Evolutionary conservation across 2,888 invertebrate genomes (phyloP).

Genomic region (Netelia fuscicornis): DNA sequence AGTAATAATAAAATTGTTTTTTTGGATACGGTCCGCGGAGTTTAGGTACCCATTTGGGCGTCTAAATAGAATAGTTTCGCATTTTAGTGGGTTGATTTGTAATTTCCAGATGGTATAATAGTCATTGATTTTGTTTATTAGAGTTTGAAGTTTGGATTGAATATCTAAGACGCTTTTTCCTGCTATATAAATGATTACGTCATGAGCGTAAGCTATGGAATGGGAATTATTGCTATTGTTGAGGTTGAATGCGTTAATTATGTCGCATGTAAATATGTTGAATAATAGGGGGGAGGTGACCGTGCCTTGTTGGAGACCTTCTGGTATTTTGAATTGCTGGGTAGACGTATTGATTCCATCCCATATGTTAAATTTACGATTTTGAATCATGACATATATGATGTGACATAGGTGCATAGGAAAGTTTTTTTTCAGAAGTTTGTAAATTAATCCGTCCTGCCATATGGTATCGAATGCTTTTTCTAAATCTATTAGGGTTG

Average conservation of each 20-base stretch:
- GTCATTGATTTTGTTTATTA: slow-evolving; percentile 38
- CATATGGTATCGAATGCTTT: background rate
- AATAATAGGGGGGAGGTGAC: slow-evolving; percentile 4
- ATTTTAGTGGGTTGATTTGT: slow-evolving; percentile 64
- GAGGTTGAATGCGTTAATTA: background rate
- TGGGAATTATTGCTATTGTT: slow-evolving; percentile 8
- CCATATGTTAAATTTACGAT: background rate
- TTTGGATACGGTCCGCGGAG: background rate
- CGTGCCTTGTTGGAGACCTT: background rate
- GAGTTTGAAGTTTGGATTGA: slow-evolving; percentile 14
- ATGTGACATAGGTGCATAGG: background rate
- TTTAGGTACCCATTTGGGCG: slow-evolving; percentile 23
- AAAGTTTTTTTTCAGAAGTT: background rate
- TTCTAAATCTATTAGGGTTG: background rate
- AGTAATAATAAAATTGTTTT: slow-evolving; percentile 6
- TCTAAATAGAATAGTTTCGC: slow-evolving; percentile 68
- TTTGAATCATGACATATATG: background rate
- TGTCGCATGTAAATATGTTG: background rate
- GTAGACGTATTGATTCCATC: background rate
- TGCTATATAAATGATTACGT: slow-evolving; percentile 3
- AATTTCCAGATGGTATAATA: slow-evolving; percentile 64
- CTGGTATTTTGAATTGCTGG: background rate
- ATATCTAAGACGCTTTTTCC: slow-evolving; percentile 13
- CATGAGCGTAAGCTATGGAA: slow-evolving; percentile 12
- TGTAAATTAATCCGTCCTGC: background rate